Evolutionary conservation across 2,113 vertebrate species (phyloP).

Genomic region (Pardalotus punctatus): DNA sequence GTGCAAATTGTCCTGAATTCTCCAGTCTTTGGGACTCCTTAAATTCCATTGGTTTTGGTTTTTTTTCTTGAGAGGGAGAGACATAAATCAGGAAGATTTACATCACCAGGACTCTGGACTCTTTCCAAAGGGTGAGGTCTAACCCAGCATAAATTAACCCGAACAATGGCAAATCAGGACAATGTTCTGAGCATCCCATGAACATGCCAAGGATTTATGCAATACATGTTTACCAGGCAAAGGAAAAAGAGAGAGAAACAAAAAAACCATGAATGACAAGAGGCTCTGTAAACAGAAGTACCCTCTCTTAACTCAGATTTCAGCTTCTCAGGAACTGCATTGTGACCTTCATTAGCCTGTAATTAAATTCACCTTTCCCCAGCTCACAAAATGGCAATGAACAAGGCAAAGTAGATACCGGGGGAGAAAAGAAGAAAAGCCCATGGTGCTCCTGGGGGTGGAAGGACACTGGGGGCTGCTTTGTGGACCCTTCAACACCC

Average conservation of each 20-base stretch:
- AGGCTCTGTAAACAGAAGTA: neutral
- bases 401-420: neutral
- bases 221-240: conserved; percentile 31
- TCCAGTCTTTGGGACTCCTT: neutral
- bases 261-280: neutral
- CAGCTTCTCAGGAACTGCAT: neutral
- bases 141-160: conserved; percentile 40
- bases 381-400: neutral
- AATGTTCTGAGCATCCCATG: conserved; percentile 18
- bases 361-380: neutral
- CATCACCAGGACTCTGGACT: neutral
- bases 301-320: neutral
- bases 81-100: conserved; percentile 16
- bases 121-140: conserved; percentile 34
- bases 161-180: conserved; percentile 19
- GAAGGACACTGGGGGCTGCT: neutral
- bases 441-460: neutral
- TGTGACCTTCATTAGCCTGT: neutral
- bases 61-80: neutral
- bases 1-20: neutral
- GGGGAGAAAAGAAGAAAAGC: neutral
- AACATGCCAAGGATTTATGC: neutral
- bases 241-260: neutral
- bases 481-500: neutral
- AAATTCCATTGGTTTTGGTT: neutral